A percentile compares a stretch with the other conserved stretches of the same genome.
Evolutionary conservation across 2,888 invertebrate genomes (phyloP).

Genomic region (Pocota personata): DNA sequence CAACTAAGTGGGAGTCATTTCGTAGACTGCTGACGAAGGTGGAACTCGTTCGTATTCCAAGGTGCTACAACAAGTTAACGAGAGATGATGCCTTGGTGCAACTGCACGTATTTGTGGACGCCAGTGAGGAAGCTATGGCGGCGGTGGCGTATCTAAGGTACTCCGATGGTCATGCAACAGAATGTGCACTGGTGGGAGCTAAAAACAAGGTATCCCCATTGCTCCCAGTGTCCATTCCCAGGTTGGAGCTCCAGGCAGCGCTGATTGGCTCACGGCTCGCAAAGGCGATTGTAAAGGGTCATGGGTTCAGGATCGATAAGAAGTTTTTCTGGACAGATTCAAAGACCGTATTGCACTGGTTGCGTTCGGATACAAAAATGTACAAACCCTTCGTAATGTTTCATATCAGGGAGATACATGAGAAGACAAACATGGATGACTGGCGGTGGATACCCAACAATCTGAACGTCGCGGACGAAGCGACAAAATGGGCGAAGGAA

Average conservation of each 20-base stretch:
- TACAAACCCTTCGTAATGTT: too few relatives aligned
- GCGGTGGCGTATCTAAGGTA: neutral
- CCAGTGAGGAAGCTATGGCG: slow-evolving; percentile 60
- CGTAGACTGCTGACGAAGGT: slow-evolving; percentile 26
- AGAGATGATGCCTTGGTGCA: neutral
- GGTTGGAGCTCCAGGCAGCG: too few relatives aligned
- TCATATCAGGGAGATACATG: slow-evolving; percentile 56
- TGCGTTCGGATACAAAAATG: too few relatives aligned
- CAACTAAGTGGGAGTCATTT: slow-evolving; percentile 23
- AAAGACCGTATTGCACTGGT: too few relatives aligned
- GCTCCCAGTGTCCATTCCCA: too few relatives aligned
- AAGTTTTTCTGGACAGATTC: slow-evolving; percentile 75
- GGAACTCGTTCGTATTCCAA: slow-evolving; percentile 41
- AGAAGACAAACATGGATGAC: slow-evolving; percentile 33
- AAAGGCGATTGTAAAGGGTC: too few relatives aligned
- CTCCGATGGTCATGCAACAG: neutral
- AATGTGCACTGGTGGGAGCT: neutral
- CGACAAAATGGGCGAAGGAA: slow-evolving; percentile 50
- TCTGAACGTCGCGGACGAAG: slow-evolving; percentile 63
- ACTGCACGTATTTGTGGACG: slow-evolving; percentile 50
- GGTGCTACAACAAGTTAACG: slow-evolving; percentile 46
- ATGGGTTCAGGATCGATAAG: neutral
- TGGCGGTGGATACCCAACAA: slow-evolving; percentile 62
- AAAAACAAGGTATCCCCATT: too few relatives aligned
- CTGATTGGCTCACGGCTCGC: too few relatives aligned